Evolutionary conservation across 64 coral and sea anemone species (phyloP).

Genomic region (Actinia equina): DNA sequence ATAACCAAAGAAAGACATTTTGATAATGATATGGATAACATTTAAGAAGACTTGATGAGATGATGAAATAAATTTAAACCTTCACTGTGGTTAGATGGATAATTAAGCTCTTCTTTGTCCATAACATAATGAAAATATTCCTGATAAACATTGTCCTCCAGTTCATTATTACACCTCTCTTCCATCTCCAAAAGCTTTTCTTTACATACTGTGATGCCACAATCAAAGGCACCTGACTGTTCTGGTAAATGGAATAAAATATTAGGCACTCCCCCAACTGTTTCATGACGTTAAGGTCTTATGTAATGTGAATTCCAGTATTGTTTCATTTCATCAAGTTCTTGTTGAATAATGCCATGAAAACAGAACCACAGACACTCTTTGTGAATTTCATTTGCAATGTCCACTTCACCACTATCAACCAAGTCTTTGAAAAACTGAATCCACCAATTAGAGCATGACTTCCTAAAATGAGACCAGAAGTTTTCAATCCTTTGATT

Average conservation of each 20-base stretch:
- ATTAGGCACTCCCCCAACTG: conserved; percentile 53
- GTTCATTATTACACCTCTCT: background rate
- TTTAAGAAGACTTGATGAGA: background rate
- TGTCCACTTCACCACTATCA: conserved; percentile 40
- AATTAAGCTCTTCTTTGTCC: background rate
- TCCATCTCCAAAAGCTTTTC: conserved; percentile 23
- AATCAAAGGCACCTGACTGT: conserved; percentile 32
- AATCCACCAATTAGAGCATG: conserved; percentile 62
- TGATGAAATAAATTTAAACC: conserved; percentile 35
- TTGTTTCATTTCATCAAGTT: conserved; percentile 47
- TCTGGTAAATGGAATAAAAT: conserved; percentile 41
- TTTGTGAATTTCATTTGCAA: conserved; percentile 40
- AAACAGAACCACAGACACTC: conserved; percentile 81
- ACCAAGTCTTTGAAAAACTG: conserved; percentile 65
- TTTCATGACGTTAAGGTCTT: conserved; percentile 42
- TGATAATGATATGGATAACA: background rate
- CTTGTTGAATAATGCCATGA: conserved; percentile 36
- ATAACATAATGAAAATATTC: conserved; percentile 53
- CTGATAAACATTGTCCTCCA: conserved; percentile 31
- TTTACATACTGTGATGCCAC: background rate
- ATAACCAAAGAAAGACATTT: background rate
- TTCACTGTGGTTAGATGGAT: conserved; percentile 29
- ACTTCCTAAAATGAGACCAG: conserved; percentile 64
- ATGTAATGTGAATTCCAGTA: conserved; percentile 73
- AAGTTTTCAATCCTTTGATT: conserved; percentile 47